These are phyloP conservation scores for Rotaria socialis DNA, from an alignment of 2,888 invertebrate species.

Conservation along the genomic window DNA sequence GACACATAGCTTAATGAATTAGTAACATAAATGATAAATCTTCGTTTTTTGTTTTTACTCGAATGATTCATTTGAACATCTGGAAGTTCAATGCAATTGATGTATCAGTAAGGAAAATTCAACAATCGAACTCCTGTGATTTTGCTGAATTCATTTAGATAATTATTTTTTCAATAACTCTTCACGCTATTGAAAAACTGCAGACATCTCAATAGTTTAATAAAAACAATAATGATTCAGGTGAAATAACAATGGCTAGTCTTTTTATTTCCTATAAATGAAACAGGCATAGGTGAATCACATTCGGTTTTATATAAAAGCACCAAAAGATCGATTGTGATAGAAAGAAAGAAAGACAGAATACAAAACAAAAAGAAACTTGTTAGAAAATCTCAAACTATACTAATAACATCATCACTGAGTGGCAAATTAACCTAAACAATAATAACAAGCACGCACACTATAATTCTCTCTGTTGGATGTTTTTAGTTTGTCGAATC, in stretches of 20 bases:
- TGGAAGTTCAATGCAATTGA: no score
- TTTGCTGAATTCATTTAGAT: no score
- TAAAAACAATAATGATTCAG: no score
- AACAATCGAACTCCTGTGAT: no score
- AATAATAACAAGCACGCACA: background rate
- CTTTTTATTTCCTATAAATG: slow-evolving; percentile 22
- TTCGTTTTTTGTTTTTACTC: no score
- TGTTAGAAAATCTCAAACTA: background rate
- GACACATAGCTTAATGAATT: no score
- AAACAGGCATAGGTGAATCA: background rate
- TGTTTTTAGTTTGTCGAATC: background rate
- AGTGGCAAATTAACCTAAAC: background rate
- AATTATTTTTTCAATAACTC: no score
- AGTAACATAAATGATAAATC: no score
- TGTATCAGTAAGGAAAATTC: no score
- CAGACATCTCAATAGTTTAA: no score
- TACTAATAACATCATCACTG: background rate
- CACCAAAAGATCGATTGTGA: background rate
- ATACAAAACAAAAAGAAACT: background rate
- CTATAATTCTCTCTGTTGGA: background rate
- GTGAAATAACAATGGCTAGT: background rate
- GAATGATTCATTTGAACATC: no score
- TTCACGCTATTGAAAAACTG: no score
- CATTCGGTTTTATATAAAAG: background rate
- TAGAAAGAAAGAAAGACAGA: background rate